Evolutionary conservation across 2,888 invertebrate species (phyloP).

Genomic region (Hetaerina titia): DNA sequence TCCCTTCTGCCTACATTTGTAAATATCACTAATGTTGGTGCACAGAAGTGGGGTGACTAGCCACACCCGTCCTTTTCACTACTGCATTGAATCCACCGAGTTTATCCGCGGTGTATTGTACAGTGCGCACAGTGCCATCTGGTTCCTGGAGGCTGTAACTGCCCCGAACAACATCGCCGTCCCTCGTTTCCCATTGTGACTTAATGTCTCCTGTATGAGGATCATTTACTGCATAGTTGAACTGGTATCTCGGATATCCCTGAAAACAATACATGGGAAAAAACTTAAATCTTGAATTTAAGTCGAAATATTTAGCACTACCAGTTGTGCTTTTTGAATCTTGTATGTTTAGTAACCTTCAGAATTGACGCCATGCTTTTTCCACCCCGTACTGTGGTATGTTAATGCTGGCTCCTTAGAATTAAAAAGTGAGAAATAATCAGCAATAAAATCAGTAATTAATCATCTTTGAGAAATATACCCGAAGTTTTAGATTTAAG

Average conservation of each 20-base stretch:
- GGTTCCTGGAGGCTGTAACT: conserved; percentile 68
- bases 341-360: no score
- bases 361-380: no score
- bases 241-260: conserved; percentile 69
- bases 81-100: conserved; percentile 67
- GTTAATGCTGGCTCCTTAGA: no score
- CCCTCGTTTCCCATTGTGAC: conserved; percentile 69
- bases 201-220: conserved; percentile 69
- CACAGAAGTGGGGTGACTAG: conserved; percentile 12
- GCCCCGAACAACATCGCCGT: conserved; percentile 70
- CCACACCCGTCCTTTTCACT: conserved; percentile 54
- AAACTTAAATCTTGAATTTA: no score
- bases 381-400: no score
- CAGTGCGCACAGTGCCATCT: conserved; percentile 66
- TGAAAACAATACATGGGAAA: not conserved
- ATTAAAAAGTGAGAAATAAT: no score
- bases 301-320: no score
- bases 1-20: not conserved
- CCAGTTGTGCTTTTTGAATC: no score
- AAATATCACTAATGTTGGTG: not conserved
- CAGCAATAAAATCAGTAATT: no score
- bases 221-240: conserved; percentile 70
- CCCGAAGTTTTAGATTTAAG: no score
- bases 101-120: conserved; percentile 64
- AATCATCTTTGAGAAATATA: no score